Evolutionary conservation across 2,888 invertebrate genomes (phyloP), one percentile per base, ranked within the genome.

Genomic region (Autographa pulchrina): DNA sequence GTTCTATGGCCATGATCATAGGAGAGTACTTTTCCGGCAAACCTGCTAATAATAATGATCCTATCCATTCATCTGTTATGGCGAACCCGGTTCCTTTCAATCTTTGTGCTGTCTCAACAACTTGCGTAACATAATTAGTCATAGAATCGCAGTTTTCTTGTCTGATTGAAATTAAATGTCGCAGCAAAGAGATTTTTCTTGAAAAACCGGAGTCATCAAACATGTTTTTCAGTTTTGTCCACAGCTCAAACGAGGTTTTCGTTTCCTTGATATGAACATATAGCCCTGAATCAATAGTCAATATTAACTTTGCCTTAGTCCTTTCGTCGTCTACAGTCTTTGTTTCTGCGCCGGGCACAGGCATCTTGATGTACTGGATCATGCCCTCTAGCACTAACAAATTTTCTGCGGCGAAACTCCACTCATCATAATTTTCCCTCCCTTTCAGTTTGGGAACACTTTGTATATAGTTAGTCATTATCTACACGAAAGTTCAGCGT

Each of bases 191-290:
- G 8, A 83, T 83, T 72, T 59, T 80, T 59, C 83, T 62, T 7
- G 83, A 56, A 48, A 76, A 83, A 9, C 83, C 85, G 0, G 80
- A 79, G 43, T 83, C 82, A 35, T 78, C 81, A 61, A 83, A 78
- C 64, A 67, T 54, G 25, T 38, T 61, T 31, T 54, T 67, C n/a
- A 66, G 11, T 20, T 66, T 60, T 5, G 41, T 48, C 66, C 60
- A 66, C 31, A 66, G 54, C 13, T 48, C 67, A 4, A 11, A 7
- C 1, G 68, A 62, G n/a, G n/a, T 62, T n/a, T 16, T 62, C 3
- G 62, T 63, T 9, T 68, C 48, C 14, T 62, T 63, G 11, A 68
- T 63, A 48, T 63, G 68, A 4, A 68, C 68, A 14, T 62, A 68
- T 48, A 68, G 54, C 38, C 31, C 38, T 7, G 68, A 9, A 59